Conservation (phyloP, 2,113 vertebrate species). For the Morone saxatilis region DNA sequence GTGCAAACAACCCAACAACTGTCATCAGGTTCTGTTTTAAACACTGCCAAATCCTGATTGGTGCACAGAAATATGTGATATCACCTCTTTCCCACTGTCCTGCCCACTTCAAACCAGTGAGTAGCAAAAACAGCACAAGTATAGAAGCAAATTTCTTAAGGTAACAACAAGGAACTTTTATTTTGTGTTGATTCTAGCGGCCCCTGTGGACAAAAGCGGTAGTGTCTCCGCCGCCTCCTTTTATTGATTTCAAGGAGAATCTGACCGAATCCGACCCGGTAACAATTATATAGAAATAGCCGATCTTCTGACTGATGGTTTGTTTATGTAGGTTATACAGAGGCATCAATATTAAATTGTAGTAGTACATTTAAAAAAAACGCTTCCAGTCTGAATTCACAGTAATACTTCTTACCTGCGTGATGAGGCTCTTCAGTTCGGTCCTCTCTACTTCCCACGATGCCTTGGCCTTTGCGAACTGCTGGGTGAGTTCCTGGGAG, state of each 20-base stretch:
- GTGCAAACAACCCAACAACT: neutral
- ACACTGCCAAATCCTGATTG: neutral
- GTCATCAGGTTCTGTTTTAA: neutral
- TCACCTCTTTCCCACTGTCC: neutral
- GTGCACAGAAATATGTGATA: neutral
- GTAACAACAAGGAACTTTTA: no score
- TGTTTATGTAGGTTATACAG: no score
- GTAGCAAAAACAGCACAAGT: neutral
- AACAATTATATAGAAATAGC: no score
- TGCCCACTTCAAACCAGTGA: neutral
- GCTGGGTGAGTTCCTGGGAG: conserved; percentile 94
- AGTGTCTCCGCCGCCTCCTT: no score
- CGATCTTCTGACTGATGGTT: no score
- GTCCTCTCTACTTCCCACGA: conserved; percentile 96
- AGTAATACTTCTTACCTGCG: conserved; percentile 84
- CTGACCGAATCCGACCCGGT: no score
- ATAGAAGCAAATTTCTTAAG: neutral
- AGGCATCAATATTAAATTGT: no score
- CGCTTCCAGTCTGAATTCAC: neutral
- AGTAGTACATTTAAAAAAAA: no score
- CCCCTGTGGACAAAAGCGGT: no score
- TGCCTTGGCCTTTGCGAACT: conserved; percentile 96
- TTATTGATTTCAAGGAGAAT: no score
- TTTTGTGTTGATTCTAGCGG: no score
- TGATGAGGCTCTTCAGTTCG: conserved; percentile 90